These are phyloP conservation scores for Melinaea marsaeus DNA, from an alignment of 2,888 invertebrate species.

Conservation along the genomic window DNA sequence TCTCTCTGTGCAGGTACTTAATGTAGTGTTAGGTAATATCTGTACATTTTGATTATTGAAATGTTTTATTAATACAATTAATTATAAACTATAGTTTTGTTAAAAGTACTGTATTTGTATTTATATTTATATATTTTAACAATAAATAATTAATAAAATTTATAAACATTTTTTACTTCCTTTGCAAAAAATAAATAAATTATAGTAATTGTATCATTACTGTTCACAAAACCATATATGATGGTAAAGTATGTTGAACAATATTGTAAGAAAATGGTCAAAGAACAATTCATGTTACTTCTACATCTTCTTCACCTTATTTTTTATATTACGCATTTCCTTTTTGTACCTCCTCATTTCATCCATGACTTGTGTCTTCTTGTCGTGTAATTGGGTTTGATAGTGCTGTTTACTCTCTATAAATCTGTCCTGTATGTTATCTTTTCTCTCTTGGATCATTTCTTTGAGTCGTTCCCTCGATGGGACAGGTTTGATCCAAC, in stretches of 20 bases:
- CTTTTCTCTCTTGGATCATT: constrained; percentile 80
- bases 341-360: constrained; percentile 72
- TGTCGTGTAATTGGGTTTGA: constrained; percentile 64
- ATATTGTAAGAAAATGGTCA: background rate
- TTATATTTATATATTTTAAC: constrained; percentile 59
- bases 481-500: constrained; percentile 90
- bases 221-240: background rate
- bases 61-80: constrained; percentile 59
- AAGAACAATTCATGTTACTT: constrained; percentile 6
- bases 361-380: constrained; percentile 67
- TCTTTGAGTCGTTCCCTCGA: constrained; percentile 80
- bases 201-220: constrained; percentile 6
- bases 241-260: background rate
- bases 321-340: constrained; percentile 70
- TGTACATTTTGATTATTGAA: constrained; percentile 68
- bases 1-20: constrained; percentile 69
- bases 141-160: constrained; percentile 54
- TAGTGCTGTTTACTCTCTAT: constrained; percentile 75
- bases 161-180: constrained; percentile 26
- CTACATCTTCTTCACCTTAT: constrained; percentile 67
- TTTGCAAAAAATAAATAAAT: constrained; percentile 11
- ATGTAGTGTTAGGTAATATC: constrained; percentile 50
- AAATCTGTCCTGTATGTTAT: constrained; percentile 79
- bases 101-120: constrained; percentile 38
- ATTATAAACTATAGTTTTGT: constrained; percentile 35